Evolutionary conservation across 2,797 vertebrate genomes (phyloP).

Genomic region (Aeoliscus strigatus): DNA sequence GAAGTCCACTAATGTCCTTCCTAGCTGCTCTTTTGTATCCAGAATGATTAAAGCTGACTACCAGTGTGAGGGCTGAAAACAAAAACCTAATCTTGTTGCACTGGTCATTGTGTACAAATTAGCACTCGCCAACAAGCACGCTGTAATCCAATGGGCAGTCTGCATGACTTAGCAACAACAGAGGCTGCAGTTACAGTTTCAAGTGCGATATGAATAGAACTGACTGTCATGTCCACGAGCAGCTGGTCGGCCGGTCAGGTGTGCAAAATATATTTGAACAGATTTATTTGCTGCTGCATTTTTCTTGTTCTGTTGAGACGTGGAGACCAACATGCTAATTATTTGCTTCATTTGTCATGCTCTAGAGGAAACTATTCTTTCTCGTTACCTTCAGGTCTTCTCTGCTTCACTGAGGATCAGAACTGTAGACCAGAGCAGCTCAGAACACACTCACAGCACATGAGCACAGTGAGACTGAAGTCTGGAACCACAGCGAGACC

Average conservation of each 20-base stretch:
- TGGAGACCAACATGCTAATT: conserved; percentile 38
- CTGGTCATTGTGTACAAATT: conserved; percentile 43
- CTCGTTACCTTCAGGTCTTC: conserved; percentile 29
- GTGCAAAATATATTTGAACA: no score
- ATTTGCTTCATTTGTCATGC: conserved; percentile 8
- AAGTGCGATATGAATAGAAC: conserved; percentile 39
- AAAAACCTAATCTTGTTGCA: conserved; percentile 32
- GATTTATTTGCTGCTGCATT: no score
- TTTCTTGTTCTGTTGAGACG: conserved; percentile 25
- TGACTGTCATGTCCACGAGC: conserved; percentile 31
- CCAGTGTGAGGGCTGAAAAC: conserved; percentile 33
- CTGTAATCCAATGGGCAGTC: conserved; percentile 38
- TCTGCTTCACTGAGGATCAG: conserved; percentile 39
- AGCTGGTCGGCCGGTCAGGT: conserved; percentile 17
- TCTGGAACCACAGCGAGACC: not conserved
- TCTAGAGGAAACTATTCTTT: conserved; percentile 40
- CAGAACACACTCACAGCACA: conserved; percentile 8
- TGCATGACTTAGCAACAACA: conserved; percentile 57
- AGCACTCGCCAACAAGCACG: conserved; percentile 44
- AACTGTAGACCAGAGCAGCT: conserved; percentile 11
- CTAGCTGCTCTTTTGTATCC: conserved; percentile 17
- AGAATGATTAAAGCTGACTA: conserved; percentile 38
- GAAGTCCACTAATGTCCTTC: conserved; percentile 41
- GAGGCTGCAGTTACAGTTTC: conserved; percentile 27
- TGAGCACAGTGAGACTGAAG: conserved; percentile 7